Evolutionary conservation across 2,797 vertebrate genomes (phyloP).

Genomic region (Morelia viridis): DNA sequence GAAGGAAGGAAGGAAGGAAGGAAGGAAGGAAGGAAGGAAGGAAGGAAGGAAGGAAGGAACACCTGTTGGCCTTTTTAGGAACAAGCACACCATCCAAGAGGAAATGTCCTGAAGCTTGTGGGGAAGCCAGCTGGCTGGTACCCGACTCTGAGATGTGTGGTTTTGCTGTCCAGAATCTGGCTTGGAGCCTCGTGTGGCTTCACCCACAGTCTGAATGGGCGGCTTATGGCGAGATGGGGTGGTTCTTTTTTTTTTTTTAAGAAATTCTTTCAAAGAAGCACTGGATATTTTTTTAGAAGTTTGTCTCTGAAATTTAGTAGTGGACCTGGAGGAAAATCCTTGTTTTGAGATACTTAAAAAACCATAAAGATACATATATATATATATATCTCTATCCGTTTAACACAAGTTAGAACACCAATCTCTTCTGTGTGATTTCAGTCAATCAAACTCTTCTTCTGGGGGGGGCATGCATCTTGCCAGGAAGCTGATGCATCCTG

Average conservation of each 20-base stretch:
- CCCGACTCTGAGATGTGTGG: constrained; percentile 70
- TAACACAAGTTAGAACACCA: constrained; percentile 74
- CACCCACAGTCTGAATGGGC: constrained; percentile 79
- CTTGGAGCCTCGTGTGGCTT: constrained; percentile 67
- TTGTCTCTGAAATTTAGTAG: constrained; percentile 80
- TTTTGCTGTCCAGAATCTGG: constrained; percentile 69
- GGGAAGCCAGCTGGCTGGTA: constrained; percentile 56
- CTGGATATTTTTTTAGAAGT: constrained; percentile 77
- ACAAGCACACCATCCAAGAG: constrained; percentile 57
- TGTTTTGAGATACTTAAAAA: constrained; percentile 74
- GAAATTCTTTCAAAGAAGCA: constrained; percentile 75
- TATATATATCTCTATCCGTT: neutral
- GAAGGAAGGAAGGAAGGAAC: constrained; percentile 47
- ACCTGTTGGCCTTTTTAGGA: constrained; percentile 46
- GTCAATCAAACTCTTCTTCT: constrained; percentile 74
- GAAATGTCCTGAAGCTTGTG: neutral
- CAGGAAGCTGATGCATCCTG: constrained; percentile 51
- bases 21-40: neutral
- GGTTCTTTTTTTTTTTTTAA: constrained; percentile 53
- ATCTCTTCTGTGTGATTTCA: constrained; percentile 75
- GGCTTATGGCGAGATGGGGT: constrained; percentile 75
- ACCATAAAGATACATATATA: constrained; percentile 44
- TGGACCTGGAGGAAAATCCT: constrained; percentile 77
- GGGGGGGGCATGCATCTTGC: constrained; percentile 54
- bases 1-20: too few relatives aligned